Evolutionary conservation across 2,888 invertebrate species (phyloP).

Genomic region (Dermolepida albohirtum): DNA sequence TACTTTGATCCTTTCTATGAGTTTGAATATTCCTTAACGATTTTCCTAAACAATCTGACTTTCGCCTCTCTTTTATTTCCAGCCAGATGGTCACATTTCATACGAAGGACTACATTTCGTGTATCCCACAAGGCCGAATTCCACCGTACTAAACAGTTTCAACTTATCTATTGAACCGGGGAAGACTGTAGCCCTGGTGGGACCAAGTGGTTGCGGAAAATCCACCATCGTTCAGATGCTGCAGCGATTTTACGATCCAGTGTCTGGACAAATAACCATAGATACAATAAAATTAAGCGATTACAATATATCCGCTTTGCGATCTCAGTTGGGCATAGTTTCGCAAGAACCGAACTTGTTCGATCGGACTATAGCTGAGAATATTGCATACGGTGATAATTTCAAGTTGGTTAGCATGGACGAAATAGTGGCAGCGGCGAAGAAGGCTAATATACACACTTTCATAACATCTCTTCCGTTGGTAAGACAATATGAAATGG

Average conservation of each 20-base stretch:
- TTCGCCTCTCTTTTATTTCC: constrained; percentile 22
- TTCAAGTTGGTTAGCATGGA: constrained; percentile 71
- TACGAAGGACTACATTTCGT: constrained; percentile 77
- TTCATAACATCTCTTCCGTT: constrained; percentile 82
- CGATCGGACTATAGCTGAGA: constrained; percentile 87
- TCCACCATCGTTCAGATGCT: constrained; percentile 87
- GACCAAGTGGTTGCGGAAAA: constrained; percentile 88
- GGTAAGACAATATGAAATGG: constrained; percentile 65
- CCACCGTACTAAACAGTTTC: constrained; percentile 76
- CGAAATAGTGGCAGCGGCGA: constrained; percentile 83
- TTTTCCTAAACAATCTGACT: not conserved
- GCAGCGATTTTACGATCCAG: constrained; percentile 86
- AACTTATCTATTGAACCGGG: constrained; percentile 73
- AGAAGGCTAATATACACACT: constrained; percentile 88
- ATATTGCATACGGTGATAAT: constrained; percentile 94
- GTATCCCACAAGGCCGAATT: constrained; percentile 82
- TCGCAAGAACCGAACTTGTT: constrained; percentile 94
- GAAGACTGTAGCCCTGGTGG: constrained; percentile 83
- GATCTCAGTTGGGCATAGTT: constrained; percentile 86
- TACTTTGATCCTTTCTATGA: no score
- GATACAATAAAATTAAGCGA: constrained; percentile 55
- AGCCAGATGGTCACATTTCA: constrained; percentile 74
- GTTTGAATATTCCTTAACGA: no score
- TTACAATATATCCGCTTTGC: constrained; percentile 61
- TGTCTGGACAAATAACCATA: constrained; percentile 70